phyloP scores from a whole-genome alignment of 2,888 invertebrate species.

The Stenodema calcarata region DNA sequence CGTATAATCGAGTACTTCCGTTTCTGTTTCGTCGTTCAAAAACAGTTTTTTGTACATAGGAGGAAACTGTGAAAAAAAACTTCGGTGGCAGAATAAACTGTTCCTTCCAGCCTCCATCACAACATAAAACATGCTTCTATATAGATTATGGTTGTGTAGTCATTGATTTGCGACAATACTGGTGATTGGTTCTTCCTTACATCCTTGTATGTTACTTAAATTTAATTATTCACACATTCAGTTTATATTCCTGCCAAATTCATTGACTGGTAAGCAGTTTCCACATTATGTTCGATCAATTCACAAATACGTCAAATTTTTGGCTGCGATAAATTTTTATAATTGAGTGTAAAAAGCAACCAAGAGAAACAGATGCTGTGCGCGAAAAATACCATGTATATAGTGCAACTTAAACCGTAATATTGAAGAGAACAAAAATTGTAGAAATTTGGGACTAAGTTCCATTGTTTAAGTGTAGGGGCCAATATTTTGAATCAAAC shows the following conservation, averaged over 20 bases:
- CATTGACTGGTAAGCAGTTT: not conserved
- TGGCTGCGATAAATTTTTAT: slow-evolving; percentile 18
- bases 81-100: no score
- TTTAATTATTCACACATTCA: not conserved
- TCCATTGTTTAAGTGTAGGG: slow-evolving; percentile 54
- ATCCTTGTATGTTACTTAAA: not conserved
- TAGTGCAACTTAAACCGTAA: slow-evolving; percentile 49
- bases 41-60: no score
- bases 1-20: not conserved
- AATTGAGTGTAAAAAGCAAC: not conserved
- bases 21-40: not conserved
- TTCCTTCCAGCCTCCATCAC: not conserved
- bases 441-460: slow-evolving; percentile 52
- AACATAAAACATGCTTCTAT: not conserved
- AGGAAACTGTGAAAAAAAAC: not conserved
- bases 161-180: not conserved
- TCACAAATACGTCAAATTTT: slow-evolving; percentile 20
- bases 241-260: not conserved
- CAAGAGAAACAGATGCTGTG: not conserved
- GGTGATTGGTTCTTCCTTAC: not conserved
- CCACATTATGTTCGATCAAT: not conserved
- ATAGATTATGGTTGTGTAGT: not conserved
- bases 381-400: slow-evolving; percentile 43
- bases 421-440: not conserved
- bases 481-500: slow-evolving; percentile 50